These are phyloP conservation scores for Drosophila mettleri DNA, from an alignment of 2,888 invertebrate species.

Conservation along the genomic window DNA sequence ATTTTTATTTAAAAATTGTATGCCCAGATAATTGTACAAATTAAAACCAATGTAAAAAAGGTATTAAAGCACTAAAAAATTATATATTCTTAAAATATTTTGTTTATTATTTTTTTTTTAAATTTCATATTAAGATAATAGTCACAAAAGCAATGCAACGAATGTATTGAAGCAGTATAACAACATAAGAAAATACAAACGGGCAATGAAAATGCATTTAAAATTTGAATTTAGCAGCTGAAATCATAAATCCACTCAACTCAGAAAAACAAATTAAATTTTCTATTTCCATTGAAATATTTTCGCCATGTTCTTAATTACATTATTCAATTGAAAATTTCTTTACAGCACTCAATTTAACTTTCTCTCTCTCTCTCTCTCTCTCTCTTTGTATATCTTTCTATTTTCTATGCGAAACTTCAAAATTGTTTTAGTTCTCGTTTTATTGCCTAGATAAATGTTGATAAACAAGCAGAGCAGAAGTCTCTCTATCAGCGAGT, in stretches of 20 bases:
- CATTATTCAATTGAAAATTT: not conserved
- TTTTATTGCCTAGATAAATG: conserved; percentile 1
- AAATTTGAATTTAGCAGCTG: not conserved
- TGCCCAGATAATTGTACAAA: too few species aligned
- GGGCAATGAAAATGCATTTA: too few species aligned
- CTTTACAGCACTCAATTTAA: not conserved
- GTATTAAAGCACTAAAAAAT: too few species aligned
- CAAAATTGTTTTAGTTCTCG: not conserved
- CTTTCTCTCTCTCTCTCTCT: not conserved
- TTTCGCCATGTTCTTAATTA: not conserved
- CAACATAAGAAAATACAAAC: not conserved
- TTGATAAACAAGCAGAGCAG: not conserved
- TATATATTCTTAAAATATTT: too few species aligned
- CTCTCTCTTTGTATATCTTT: not conserved
- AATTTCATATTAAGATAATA: too few species aligned
- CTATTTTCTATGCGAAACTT: too few species aligned
- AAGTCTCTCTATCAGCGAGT: not conserved
- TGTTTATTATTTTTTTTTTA: too few species aligned
- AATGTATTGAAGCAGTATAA: not conserved
- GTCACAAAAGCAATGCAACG: too few species aligned
- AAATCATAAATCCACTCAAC: not conserved
- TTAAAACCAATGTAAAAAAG: too few species aligned
- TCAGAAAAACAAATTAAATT: not conserved
- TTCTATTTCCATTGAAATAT: not conserved
- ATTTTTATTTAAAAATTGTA: too few species aligned